Percentiles rank a stretch among this genome's conserved stretches.
Conservation (phyloP, 2,888 invertebrate genomes). For the Sympetrum striolatum region DNA sequence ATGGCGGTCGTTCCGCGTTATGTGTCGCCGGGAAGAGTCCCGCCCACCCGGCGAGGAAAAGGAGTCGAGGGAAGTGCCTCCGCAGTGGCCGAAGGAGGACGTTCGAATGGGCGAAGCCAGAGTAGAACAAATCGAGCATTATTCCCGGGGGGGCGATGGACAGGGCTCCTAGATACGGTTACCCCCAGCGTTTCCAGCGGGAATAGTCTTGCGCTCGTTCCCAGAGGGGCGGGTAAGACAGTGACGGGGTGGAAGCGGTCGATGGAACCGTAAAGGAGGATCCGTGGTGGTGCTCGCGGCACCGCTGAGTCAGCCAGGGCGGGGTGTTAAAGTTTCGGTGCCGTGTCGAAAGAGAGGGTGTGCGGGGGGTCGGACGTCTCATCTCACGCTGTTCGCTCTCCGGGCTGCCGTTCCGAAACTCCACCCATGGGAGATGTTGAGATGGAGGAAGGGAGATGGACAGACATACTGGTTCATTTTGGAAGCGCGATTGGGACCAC, state of each 20-base stretch:
- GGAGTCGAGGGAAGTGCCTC: background rate
- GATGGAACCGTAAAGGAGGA: background rate
- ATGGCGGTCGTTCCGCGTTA: constrained; percentile 22
- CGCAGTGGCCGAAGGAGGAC: background rate
- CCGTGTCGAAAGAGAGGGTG: background rate
- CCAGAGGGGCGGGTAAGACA: background rate
- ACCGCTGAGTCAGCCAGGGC: constrained; percentile 13
- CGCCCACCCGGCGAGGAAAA: background rate
- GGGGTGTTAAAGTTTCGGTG: constrained; percentile 7
- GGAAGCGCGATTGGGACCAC: background rate
- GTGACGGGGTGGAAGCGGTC: background rate
- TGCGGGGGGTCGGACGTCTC: background rate
- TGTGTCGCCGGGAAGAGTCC: background rate
- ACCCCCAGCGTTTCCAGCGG: constrained; percentile 4
- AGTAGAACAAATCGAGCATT: constrained; percentile 15
- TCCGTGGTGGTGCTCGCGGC: background rate
- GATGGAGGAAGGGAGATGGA: background rate
- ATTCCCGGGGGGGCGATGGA: constrained; percentile 21
- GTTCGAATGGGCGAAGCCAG: background rate
- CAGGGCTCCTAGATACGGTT: background rate
- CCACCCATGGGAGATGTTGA: constrained; percentile 8
- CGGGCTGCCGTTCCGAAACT: background rate
- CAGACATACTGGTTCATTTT: background rate
- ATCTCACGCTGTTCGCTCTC: background rate
- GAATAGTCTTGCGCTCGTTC: background rate